phyloP scores from a whole-genome alignment of 2,888 invertebrate genomes.

The Tetramorium bicarinatum region DNA sequence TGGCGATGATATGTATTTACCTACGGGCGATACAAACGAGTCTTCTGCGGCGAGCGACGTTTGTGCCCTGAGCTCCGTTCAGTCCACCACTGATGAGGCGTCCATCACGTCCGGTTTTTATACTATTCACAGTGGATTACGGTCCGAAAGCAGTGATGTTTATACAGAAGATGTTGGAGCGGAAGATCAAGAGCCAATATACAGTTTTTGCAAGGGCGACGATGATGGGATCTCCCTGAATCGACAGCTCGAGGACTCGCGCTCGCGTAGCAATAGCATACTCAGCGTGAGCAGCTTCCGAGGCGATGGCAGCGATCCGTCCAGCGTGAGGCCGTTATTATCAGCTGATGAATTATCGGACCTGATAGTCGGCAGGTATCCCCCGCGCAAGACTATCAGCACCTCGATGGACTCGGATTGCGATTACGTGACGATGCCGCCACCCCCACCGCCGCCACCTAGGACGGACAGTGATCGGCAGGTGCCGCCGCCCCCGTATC shows the following conservation, averaged over 20 bases:
- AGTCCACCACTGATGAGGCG: constrained; percentile 85
- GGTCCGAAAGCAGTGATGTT: constrained; percentile 85
- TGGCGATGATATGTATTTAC: constrained; percentile 81
- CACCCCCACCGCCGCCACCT: constrained; percentile 85
- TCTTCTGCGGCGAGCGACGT: constrained; percentile 82
- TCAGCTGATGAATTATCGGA: constrained; percentile 95
- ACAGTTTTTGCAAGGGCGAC: constrained; percentile 84
- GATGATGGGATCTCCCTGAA: constrained; percentile 76
- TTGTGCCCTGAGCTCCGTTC: constrained; percentile 83
- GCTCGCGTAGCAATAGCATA: constrained; percentile 90
- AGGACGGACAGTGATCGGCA: constrained; percentile 89
- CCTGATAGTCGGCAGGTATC: constrained; percentile 94
- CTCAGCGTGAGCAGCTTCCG: constrained; percentile 94
- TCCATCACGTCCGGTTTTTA: constrained; percentile 85
- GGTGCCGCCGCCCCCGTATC: constrained; percentile 87
- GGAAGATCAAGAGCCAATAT: constrained; percentile 83
- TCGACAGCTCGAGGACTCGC: constrained; percentile 76
- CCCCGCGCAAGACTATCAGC: constrained; percentile 92
- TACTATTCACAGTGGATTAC: constrained; percentile 84
- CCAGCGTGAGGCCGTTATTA: constrained; percentile 92
- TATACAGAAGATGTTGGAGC: constrained; percentile 81
- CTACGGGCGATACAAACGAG: constrained; percentile 80
- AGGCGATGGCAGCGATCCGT: constrained; percentile 96
- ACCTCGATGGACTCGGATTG: constrained; percentile 95
- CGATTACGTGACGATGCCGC: constrained; percentile 93